Conservation (phyloP, 2,888 invertebrate genomes). For the Iphiclides podalirius region DNA sequence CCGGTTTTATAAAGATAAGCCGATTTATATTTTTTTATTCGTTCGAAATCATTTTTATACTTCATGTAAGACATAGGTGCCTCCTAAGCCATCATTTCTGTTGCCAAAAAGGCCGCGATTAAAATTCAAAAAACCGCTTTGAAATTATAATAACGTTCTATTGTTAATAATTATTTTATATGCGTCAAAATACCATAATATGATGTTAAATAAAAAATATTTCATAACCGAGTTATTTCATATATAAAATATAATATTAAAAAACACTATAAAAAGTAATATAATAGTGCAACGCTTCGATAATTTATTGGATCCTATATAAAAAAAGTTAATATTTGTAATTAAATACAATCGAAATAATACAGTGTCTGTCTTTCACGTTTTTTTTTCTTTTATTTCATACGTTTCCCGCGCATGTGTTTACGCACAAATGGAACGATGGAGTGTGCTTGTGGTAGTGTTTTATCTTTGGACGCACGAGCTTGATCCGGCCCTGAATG, state of each 20-base stretch:
- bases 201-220: too few relatives aligned
- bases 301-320: too few relatives aligned
- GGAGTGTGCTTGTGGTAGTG: slow-evolving; percentile 49
- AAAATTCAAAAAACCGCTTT: neutral
- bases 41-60: slow-evolving; percentile 55
- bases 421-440: slow-evolving; percentile 23
- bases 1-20: slow-evolving; percentile 78
- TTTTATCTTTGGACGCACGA: slow-evolving; percentile 75
- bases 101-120: slow-evolving; percentile 38
- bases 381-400: too few relatives aligned
- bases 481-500: slow-evolving; percentile 67
- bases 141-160: too few relatives aligned
- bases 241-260: too few relatives aligned
- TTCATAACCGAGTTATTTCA: too few relatives aligned
- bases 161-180: too few relatives aligned
- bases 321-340: too few relatives aligned
- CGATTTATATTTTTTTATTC: slow-evolving; percentile 76
- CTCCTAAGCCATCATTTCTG: slow-evolving; percentile 49
- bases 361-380: neutral
- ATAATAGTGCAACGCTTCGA: too few relatives aligned
- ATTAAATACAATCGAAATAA: neutral
- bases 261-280: too few relatives aligned
- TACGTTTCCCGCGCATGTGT: neutral
- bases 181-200: too few relatives aligned
- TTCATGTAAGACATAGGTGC: slow-evolving; percentile 37